phyloP scores from a whole-genome alignment of 2,888 invertebrate genomes.

The Polydrusus pterygomalis region DNA sequence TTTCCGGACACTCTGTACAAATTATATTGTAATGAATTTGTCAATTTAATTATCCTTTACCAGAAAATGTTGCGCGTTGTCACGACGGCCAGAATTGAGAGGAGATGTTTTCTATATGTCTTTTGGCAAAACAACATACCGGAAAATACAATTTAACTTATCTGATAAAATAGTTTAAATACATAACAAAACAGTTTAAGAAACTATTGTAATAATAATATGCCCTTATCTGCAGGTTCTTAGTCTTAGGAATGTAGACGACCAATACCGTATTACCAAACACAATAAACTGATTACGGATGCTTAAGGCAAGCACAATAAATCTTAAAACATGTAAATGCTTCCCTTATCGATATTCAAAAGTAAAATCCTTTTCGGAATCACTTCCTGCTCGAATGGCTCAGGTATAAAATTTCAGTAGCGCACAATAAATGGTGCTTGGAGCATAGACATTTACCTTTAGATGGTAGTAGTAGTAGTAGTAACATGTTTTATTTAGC shows the following conservation, averaged over 20 bases:
- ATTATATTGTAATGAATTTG: no score
- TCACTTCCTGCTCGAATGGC: conserved; percentile 31
- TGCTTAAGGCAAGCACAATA: conserved; percentile 30
- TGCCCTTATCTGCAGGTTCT: conserved; percentile 5
- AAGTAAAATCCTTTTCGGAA: conserved; percentile 33
- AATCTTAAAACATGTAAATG: conserved; percentile 39
- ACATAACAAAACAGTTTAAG: neutral
- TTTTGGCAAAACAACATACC: no score
- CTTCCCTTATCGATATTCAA: conserved; percentile 41
- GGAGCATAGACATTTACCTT: no score
- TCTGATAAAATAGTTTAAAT: conserved; percentile 2
- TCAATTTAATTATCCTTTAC: no score
- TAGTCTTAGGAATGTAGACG: conserved; percentile 8
- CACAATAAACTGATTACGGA: conserved; percentile 21
- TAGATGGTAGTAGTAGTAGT: no score
- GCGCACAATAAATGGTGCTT: conserved; percentile 9
- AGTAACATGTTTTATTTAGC: no score
- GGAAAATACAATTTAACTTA: no score
- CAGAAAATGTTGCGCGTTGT: no score
- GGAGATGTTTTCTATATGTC: no score
- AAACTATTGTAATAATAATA: neutral
- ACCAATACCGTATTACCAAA: conserved; percentile 19
- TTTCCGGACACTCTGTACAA: no score
- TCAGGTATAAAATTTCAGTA: conserved; percentile 35
- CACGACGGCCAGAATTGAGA: no score